Evolutionary conservation across 37 sponge, comb jelly and placozoan species (phyloP), one percentile per base, ranked within the genome.

Genomic region (Eunapius fragilis): DNA sequence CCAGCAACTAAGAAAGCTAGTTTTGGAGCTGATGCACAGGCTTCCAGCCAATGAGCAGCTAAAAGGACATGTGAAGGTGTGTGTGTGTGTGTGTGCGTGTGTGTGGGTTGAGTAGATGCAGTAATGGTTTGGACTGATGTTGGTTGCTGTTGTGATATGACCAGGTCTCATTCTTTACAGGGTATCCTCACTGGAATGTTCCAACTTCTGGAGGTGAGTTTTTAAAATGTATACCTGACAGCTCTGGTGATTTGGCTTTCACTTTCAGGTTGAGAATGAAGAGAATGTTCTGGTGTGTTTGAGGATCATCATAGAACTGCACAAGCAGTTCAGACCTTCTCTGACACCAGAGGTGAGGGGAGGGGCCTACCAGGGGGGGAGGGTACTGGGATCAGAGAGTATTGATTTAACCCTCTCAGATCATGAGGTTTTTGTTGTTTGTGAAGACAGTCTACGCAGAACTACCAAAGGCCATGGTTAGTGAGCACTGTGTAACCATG

Each of bases 221-320:
- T 3, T 74, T 58, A 10, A n/a, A 24, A 79, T 88, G 25, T 32
- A n/a, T n/a, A n/a, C n/a, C n/a, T n/a, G n/a, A n/a, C n/a, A n/a
- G n/a, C n/a, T n/a, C n/a, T n/a, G n/a, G n/a, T n/a, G n/a, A n/a
- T n/a, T n/a, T n/a, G n/a, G n/a, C n/a, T 10, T 35, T 37, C 72
- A 22, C 34, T 92, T 25, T 38, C n/a, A 93, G 88, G 67, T 91
- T 67, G 99, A 98, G 74, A 98, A 98, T 90, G 99, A 98, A 82
- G 99, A 98, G 79, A 96, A 95, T 85, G 97, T 91, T 24, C 77
- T 96, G 45, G 90, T 98, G 27, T 98, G 99, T 83, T 78, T 98
- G 58, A 88, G 96, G 77, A 84, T 96, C 74, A 98, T 98, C 77
- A 95, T 96, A 50, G 99, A 98, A 69, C 87, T 95, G 14, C 96